Conservation (phyloP, 30 jellyfish, hydroid and myxozoan genomes). For the Calvadosia cruxmelitensis region DNA sequence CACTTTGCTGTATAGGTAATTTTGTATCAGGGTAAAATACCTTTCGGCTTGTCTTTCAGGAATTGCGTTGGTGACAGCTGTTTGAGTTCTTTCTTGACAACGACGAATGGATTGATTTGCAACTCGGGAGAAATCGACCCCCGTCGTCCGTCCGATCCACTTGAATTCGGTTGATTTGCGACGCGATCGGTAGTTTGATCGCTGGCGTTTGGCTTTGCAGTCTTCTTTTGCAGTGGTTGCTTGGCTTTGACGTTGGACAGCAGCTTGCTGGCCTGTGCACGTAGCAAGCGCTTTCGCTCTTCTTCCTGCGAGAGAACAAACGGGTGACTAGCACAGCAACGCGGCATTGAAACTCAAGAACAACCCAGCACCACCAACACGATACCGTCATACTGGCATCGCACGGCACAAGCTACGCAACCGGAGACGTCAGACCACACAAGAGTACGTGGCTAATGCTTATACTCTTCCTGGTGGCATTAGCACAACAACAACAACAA, state of each 20-base stretch:
- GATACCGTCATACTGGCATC: too few species aligned
- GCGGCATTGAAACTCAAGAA: too few species aligned
- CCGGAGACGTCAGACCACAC: too few species aligned
- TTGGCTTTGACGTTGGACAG: constrained; percentile 21
- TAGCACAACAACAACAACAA: too few species aligned
- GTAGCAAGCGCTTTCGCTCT: constrained; percentile 63
- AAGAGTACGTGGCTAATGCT: too few species aligned
- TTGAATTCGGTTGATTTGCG: not conserved
- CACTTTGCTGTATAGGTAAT: too few species aligned
- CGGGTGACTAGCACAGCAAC: too few species aligned
- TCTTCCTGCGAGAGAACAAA: constrained; percentile 71
- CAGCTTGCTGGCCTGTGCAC: constrained; percentile 83
- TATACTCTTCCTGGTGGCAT: too few species aligned
- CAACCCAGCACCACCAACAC: too few species aligned
- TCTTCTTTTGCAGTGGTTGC: constrained; percentile 32
- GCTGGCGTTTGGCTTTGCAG: not conserved
- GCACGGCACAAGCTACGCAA: too few species aligned
- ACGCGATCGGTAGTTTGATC: constrained; percentile 2
- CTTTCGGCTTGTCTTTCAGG: constrained; percentile 47
- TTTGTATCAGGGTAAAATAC: too few species aligned
- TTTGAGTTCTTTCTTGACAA: constrained; percentile 59
- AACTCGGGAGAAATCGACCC: constrained; percentile 31
- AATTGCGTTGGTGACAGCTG: constrained; percentile 50
- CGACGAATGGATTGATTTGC: constrained; percentile 52
- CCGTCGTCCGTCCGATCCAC: not conserved